Evolutionary conservation across 2,888 invertebrate species (phyloP).

Genomic region (Athalia rosae): DNA sequence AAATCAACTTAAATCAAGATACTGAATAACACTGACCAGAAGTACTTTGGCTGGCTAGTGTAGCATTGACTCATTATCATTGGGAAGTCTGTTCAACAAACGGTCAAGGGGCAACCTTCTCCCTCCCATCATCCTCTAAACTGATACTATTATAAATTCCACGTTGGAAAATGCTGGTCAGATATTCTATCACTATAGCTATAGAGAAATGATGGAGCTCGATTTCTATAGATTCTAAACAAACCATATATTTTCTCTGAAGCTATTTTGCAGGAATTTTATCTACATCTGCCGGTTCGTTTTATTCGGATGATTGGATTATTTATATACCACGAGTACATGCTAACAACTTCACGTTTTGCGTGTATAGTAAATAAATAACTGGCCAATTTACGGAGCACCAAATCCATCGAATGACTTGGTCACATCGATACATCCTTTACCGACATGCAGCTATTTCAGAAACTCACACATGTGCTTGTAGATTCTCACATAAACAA

Average conservation of each 20-base stretch:
- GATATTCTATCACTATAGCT: neutral
- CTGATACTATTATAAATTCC: constrained; percentile 47
- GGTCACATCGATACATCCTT: constrained; percentile 3
- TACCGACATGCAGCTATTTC: neutral
- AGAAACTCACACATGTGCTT: constrained; percentile 11
- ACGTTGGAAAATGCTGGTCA: constrained; percentile 20
- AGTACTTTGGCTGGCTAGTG: constrained; percentile 28
- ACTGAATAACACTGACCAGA: constrained; percentile 27
- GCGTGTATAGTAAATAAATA: constrained; percentile 1
- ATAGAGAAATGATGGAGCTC: neutral
- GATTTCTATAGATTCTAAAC: neutral
- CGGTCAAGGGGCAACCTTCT: constrained; percentile 53
- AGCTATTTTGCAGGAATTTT: too few relatives aligned
- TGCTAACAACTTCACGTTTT: neutral
- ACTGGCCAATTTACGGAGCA: constrained; percentile 5
- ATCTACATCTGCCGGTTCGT: neutral
- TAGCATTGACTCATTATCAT: constrained; percentile 50
- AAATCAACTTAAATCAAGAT: constrained; percentile 15
- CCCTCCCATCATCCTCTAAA: constrained; percentile 43
- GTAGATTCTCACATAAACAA: neutral
- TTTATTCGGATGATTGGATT: neutral
- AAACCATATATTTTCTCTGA: too few relatives aligned
- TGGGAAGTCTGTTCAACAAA: constrained; percentile 43
- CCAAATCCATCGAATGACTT: neutral
- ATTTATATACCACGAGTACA: neutral